phyloP scores from a whole-genome alignment of 2,113 vertebrate species.

The Noturus placidus region DNA sequence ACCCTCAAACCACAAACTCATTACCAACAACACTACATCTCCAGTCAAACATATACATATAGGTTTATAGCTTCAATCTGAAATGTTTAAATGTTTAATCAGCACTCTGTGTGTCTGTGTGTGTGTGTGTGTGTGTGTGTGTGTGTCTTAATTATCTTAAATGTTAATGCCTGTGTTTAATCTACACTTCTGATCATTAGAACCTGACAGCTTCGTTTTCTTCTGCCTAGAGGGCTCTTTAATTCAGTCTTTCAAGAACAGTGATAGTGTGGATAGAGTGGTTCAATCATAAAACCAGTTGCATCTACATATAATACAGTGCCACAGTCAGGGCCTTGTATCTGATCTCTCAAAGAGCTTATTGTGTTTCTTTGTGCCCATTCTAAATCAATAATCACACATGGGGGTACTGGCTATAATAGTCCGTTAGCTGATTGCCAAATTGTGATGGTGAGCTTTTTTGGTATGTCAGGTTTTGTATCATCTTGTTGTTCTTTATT shows the following conservation, averaged over 20 bases:
- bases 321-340: not conserved
- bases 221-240: not conserved
- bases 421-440: not conserved
- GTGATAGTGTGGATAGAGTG: not conserved
- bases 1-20: not conserved
- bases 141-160: constrained; percentile 17
- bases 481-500: not conserved
- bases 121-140: not conserved
- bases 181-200: constrained; percentile 9
- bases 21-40: not conserved
- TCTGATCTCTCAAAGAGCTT: constrained; percentile 13
- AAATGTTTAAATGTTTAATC: not conserved
- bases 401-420: not conserved
- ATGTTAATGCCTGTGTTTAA: constrained; percentile 20
- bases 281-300: constrained; percentile 17
- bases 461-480: not conserved
- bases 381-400: constrained; percentile 29
- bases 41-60: not conserved
- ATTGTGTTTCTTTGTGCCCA: constrained; percentile 8
- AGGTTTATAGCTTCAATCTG: not conserved
- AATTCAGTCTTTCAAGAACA: not conserved
- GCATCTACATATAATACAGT: constrained; percentile 10
- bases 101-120: not conserved
- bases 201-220: not conserved
- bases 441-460: not conserved